Evolutionary conservation across 2,888 invertebrate genomes (phyloP).

Genomic region (Lasioglossum lativentre): DNA sequence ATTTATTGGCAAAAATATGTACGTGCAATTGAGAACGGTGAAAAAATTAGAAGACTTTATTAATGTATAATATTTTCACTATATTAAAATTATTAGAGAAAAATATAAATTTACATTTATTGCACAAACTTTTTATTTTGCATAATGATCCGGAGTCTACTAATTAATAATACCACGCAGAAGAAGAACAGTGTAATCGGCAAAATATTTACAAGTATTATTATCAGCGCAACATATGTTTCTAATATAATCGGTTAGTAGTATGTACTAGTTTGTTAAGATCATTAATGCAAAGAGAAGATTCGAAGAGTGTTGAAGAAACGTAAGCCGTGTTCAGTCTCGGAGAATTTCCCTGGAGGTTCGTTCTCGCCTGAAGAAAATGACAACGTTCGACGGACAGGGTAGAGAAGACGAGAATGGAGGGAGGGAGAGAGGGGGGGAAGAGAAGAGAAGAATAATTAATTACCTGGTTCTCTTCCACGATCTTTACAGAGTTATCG

Average conservation of each 20-base stretch:
- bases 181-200: neutral
- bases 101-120: too few relatives aligned
- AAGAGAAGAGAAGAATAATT: neutral
- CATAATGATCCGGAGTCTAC: too few relatives aligned
- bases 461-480: slow-evolving; percentile 30
- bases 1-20: too few relatives aligned
- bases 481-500: slow-evolving; percentile 12
- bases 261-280: neutral
- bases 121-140: too few relatives aligned
- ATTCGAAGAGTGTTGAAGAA: neutral
- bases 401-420: neutral
- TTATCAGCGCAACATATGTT: neutral
- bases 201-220: neutral
- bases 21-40: too few relatives aligned
- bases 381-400: neutral
- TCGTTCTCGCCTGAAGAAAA: neutral
- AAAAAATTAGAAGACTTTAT: too few relatives aligned
- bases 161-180: neutral
- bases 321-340: neutral
- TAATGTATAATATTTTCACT: too few relatives aligned
- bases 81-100: too few relatives aligned
- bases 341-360: neutral
- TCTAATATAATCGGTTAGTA: neutral
- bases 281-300: neutral
- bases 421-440: neutral